A percentile compares a stretch with the other conserved stretches of the same genome.
phyloP scores from a whole-genome alignment of 2,797 vertebrate species.

The Malurus splendens region DNA sequence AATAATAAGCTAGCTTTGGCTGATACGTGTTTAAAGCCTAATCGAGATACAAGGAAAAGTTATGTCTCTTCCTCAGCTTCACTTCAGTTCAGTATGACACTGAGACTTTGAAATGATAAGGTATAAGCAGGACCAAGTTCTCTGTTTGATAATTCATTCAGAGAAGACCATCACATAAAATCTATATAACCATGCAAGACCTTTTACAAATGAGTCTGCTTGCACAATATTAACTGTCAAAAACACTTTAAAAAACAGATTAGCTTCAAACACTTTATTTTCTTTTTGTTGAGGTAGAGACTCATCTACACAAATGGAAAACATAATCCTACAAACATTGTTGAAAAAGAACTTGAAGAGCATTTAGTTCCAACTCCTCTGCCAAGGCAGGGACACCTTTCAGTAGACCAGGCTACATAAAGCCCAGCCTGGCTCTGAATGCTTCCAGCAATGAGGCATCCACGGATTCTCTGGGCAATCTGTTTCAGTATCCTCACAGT shows the following conservation, averaged over 20 bases:
- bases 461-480: neutral
- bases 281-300: neutral
- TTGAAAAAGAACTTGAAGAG: neutral
- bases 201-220: neutral
- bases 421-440: neutral
- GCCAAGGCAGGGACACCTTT: neutral
- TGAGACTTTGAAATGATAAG: neutral
- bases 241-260: neutral
- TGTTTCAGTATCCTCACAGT: neutral
- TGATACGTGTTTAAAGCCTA: neutral
- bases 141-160: neutral
- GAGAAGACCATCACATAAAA: neutral
- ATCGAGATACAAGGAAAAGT: neutral
- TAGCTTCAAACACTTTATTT: rapidly evolving
- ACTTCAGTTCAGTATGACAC: neutral
- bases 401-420: neutral
- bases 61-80: neutral
- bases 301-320: neutral
- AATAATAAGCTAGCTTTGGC: neutral
- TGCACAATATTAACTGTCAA: neutral
- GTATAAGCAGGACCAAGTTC: neutral
- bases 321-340: neutral
- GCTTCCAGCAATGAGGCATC: rapidly evolving
- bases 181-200: neutral
- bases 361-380: neutral